These are phyloP conservation scores for Polypedilum pembai DNA, from an alignment of 1,140 invertebrate species.

Conservation along the genomic window DNA sequence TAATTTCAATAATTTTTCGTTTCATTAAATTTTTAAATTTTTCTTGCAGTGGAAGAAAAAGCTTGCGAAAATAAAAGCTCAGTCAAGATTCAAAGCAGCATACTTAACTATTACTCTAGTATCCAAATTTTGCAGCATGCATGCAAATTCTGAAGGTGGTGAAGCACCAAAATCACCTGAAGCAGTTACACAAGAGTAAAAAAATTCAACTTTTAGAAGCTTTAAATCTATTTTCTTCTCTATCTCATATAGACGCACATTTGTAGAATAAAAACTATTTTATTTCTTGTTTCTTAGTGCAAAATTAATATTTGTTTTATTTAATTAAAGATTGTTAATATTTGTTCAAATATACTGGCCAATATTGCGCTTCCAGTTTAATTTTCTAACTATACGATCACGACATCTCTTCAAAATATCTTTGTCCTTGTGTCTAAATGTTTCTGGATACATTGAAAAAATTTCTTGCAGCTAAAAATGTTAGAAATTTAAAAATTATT, in stretches of 20 bases:
- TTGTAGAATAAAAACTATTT: too few species aligned
- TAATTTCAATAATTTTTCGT: conserved; percentile 21
- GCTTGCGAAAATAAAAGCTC: conserved; percentile 55
- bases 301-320: too few species aligned
- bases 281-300: too few species aligned
- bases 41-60: conserved; percentile 60
- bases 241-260: too few species aligned
- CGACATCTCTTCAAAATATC: neutral
- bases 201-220: too few species aligned
- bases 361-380: conserved; percentile 15
- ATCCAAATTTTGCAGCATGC: neutral
- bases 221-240: too few species aligned
- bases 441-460: neutral
- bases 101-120: neutral
- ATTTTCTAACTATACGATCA: neutral
- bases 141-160: neutral
- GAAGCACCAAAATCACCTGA: neutral
- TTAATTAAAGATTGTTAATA: too few species aligned
- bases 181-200: neutral
- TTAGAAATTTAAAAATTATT: neutral
- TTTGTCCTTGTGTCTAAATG: neutral
- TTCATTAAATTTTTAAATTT: conserved; percentile 29
- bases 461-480: neutral
- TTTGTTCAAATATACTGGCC: conserved; percentile 14
- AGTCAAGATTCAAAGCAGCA: conserved; percentile 60